Evolutionary conservation across 2,113 vertebrate genomes (phyloP), one percentile per base, ranked within the genome.

Genomic region (Grammomys surdaster): DNA sequence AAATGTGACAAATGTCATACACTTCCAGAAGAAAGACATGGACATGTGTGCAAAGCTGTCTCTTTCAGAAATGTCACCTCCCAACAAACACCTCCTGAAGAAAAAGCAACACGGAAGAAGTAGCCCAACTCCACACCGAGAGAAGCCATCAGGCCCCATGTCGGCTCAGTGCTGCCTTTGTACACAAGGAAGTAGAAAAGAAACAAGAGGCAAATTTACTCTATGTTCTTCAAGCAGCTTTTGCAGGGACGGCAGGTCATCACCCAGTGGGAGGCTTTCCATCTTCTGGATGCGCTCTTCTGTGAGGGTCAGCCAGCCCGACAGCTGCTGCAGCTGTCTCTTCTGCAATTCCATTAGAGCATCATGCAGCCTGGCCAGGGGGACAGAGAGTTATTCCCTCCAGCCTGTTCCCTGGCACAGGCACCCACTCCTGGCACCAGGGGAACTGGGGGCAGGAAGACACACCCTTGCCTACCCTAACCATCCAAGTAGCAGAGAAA

Each of bases 301-400:
- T 0, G 99, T 99, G 95, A 98, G 98, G 0, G 99, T 99, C 92
- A 99, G 97, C 99, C 99, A 99, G 97, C 99, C 98, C 0, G 99
- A 99, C 54, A 99, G 98, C 98, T 99, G 99, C 98, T 99, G 99
- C 93, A 99, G 94, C 98, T 99, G 99, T 98, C 99, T 98, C 98
- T 99, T 99, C 98, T 99, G 99, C 9, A 99, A 98, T 48, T 99
- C 99, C 99, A 99, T 99, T 96, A 99, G 98, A 89, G 99, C 98
- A 31, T 99, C 99, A 1, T 99, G 99, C 78, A 99, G 98, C 96
- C 99, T 99, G 97, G 69, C 40, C 75, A 48, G 14, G 65, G 51
- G 48, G 81, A 97, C 97, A 95, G 28, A 92, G 72, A 3, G 0
- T 97, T 54, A 96, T 13, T 88, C 80, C 86, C 95, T 75, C 89